These are phyloP conservation scores for Octopus sinensis DNA, from an alignment of 1,140 invertebrate species.

Conservation along the genomic window DNA sequence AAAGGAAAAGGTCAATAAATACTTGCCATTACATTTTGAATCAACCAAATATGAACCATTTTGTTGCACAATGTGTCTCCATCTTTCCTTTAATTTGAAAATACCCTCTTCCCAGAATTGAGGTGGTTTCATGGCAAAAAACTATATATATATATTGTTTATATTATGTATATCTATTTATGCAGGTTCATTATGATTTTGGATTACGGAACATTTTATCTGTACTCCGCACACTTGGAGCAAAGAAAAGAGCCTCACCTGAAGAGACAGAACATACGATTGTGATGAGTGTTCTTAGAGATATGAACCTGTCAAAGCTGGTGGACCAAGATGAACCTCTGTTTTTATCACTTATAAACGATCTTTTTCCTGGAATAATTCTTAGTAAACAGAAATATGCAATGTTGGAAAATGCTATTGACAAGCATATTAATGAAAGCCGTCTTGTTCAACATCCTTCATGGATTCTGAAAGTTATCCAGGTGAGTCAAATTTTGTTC, in stretches of 20 bases:
- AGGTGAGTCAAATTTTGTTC: conserved; percentile 59
- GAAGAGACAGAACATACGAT: conserved; percentile 92
- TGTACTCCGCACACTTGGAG: conserved; percentile 84
- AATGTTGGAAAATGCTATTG: conserved; percentile 61
- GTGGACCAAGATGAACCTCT: conserved; percentile 94
- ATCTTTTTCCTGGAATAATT: conserved; percentile 89
- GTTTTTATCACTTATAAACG: conserved; percentile 91
- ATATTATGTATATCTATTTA: neutral
- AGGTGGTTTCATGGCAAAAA: no score
- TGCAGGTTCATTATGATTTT: conserved; percentile 94
- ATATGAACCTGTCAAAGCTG: conserved; percentile 97
- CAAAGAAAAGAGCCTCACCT: conserved; percentile 82
- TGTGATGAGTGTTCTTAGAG: conserved; percentile 90
- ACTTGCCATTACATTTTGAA: no score
- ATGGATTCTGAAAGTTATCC: conserved; percentile 92
- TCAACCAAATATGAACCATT: no score
- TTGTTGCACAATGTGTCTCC: no score
- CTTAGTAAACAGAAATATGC: conserved; percentile 89
- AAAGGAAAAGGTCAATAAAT: no score
- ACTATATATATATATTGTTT: no score
- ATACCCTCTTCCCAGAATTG: no score
- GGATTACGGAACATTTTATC: conserved; percentile 93
- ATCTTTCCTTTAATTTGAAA: no score
- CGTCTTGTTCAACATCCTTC: conserved; percentile 85
- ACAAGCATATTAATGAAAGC: conserved; percentile 47